Conservation (phyloP, 2,888 invertebrate species). For the Lasius platythorax region DNA sequence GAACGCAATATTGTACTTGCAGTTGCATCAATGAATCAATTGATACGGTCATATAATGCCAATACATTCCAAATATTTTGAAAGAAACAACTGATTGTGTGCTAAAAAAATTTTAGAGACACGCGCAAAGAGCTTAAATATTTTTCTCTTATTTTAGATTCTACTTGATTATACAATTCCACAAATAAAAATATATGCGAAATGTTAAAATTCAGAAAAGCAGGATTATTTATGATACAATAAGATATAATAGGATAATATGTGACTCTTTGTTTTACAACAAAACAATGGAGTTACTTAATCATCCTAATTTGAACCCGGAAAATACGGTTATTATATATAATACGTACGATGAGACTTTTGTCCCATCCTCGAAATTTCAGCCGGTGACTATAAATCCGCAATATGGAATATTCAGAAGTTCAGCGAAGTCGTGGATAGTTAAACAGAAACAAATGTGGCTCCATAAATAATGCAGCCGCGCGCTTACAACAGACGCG, state of each 20-base stretch:
- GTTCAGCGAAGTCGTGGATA: constrained; percentile 19
- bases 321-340: neutral
- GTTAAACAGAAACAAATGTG: constrained; percentile 46
- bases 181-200: neutral
- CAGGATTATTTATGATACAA: neutral
- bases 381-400: constrained; percentile 3
- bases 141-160: neutral
- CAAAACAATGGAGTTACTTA: neutral
- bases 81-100: too few relatives aligned
- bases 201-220: neutral
- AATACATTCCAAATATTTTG: neutral
- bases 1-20: neutral
- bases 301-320: neutral
- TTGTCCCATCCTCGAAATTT: constrained; percentile 8
- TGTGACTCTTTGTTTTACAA: neutral
- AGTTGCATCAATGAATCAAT: constrained; percentile 24
- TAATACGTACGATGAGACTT: neutral
- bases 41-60: neutral
- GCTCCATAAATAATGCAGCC: constrained; percentile 45
- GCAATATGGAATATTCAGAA: constrained; percentile 30
- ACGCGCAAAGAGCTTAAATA: neutral
- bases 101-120: neutral
- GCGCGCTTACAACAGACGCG: neutral
- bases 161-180: neutral
- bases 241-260: neutral